A percentile compares a stretch with the other conserved stretches of the same genome.
These are phyloP conservation scores for Drosophila mulleri DNA, from an alignment of 2,888 invertebrate species.

Conservation along the genomic window DNA sequence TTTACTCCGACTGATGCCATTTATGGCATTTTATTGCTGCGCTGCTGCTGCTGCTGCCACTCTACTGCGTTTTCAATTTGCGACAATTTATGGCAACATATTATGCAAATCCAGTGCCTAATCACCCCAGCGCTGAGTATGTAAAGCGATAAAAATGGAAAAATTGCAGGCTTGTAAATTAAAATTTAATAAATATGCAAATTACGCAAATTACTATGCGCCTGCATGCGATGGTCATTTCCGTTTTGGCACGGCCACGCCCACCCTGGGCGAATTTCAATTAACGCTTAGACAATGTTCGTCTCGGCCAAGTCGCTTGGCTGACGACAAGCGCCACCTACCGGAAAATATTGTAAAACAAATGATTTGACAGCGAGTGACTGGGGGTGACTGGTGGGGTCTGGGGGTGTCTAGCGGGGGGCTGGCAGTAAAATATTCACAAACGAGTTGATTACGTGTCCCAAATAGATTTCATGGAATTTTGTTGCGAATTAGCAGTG, in stretches of 20 bases:
- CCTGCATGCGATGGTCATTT: conserved; percentile 62
- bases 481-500: conserved; percentile 60
- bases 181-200: conserved; percentile 78
- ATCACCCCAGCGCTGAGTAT: conserved; percentile 46
- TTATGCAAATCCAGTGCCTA: conserved; percentile 76
- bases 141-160: conserved; percentile 2
- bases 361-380: conserved; percentile 10
- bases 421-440: conserved; percentile 59
- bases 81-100: conserved; percentile 68
- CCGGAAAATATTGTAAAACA: conserved; percentile 62
- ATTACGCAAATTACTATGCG: conserved; percentile 67
- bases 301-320: conserved; percentile 49
- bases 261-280: conserved; percentile 69
- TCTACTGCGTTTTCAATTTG: conserved; percentile 61
- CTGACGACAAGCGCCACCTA: conserved; percentile 27
- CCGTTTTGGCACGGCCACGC: conserved; percentile 55
- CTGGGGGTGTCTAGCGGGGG: neutral
- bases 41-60: conserved; percentile 23
- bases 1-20: conserved; percentile 71
- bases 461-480: conserved; percentile 70
- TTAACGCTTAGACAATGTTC: conserved; percentile 60
- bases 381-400: no score
- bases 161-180: conserved; percentile 51
- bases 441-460: conserved; percentile 81
- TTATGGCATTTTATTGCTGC: conserved; percentile 62